Evolutionary conservation across 2,113 vertebrate species (phyloP), one percentile per base, ranked within the genome.

Genomic region (Nibea albiflora): DNA sequence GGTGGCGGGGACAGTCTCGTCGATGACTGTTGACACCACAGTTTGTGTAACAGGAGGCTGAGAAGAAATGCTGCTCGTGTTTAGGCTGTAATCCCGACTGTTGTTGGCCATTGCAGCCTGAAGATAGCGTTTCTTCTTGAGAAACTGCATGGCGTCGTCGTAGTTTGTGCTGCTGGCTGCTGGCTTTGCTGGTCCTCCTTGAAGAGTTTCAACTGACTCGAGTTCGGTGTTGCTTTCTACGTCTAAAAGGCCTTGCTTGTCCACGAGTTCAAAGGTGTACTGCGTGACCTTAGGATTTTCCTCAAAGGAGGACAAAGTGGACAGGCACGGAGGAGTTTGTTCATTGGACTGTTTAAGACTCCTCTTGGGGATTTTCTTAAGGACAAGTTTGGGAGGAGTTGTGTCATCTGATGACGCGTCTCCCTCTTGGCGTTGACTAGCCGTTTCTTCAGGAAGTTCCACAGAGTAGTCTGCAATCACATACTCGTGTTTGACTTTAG

Each of bases 121-220:
- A 62, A 99, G 95, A 89, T 99, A 99, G 1, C 98, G 96, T 79
- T 97, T 99, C 93, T 99, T 99, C 94, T 99, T 99, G 89, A 99
- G 95, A 89, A 99, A 99, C 86, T 99, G 98, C 97, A 99, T 97
- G 92, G 98, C 98, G n/a, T 99, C 98, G 1, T 99, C 98, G 3
- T 99, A 99, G 84, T 98, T 99, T 92, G 97, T 97, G 93, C 97
- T 99, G 94, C 95, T 98, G 46, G 97, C 94, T 47, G 96, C 94
- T 35, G 98, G 97, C 88, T 99, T 99, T 46, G 96, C 91, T 76
- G 96, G 95, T 65, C 96, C 97, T 72, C 95, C 97, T 84, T 97
- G 97, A 84, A 98, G 95, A 3, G 96, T 92, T 87, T 98, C 98
- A 0, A 96, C 97, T 14, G 97, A 95, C 88, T 98, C 98, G 0